Base-by-base conservation (phyloP, 1,140 invertebrate species). In the Papilio polytes region DNA sequence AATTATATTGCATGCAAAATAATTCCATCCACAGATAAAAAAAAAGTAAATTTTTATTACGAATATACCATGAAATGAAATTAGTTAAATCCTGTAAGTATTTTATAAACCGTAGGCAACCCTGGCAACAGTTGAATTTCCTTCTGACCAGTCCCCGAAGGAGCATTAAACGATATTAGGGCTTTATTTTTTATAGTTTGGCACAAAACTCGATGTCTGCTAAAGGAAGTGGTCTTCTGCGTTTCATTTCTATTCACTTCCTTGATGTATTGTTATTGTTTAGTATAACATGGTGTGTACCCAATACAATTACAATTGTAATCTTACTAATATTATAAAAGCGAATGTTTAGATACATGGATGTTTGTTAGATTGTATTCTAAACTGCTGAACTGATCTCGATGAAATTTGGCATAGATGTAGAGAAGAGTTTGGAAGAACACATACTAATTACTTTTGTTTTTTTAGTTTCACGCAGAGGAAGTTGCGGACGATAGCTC, bases 121-220 rank as follows among this genome's bases (percentile, higher is more conserved):
- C 91, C 90, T 92, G 80, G 74, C 44, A 74, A 83, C 82, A 80
- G 76, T 82, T 74, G 87, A 92, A 88, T 90, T 91, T 90, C 89
- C 86, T 74, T 89, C 89, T 91, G 92, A 80, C 88, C 93, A 94
- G 92, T 94, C 92, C 93, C 93, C 90, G 86, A 91, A 92, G 92
- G 92, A 92, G 86, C 93, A 91, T 94, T 94, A 91, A 92, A 94
- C 93, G 92, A 91, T 94, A 94, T 94, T 94, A 94, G 92, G 88
- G 92, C 92, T 94, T 93, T 94, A 94, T 94, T 94, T 94, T 94
- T 94, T 94, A 94, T 94, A 93, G 93, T 94, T 94, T 84, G 91
- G 89, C 89, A 92, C 91, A 91, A 94, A 92, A 91, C 88, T 87
- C 84, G 81, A 86, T 84, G 87, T 89, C 89, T 89, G 86, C 88